phyloP scores from a whole-genome alignment of 2,797 vertebrate species.

The Diceros bicornis region DNA sequence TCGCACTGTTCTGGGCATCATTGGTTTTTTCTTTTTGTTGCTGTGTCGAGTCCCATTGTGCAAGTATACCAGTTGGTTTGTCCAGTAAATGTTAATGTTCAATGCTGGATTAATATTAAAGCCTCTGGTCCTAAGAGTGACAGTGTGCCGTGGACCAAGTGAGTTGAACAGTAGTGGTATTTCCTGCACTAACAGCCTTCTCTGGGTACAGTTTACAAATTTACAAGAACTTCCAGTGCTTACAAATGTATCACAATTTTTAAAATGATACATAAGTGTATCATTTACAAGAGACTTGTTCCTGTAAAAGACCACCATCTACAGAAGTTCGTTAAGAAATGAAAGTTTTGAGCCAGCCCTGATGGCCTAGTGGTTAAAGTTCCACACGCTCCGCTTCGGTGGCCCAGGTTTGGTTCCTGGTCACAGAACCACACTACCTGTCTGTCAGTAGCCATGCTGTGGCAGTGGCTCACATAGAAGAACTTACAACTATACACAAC shows the following conservation, averaged over 20 bases:
- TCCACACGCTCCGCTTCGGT: too few relatives aligned
- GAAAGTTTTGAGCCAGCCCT: neutral
- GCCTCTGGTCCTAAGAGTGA: neutral
- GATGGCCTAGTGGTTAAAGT: too few relatives aligned
- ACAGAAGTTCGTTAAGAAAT: neutral
- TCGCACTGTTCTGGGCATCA: too few relatives aligned
- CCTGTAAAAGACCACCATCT: neutral
- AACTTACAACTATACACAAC: too few relatives aligned
- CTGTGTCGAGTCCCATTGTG: fast-evolving
- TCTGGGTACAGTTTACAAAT: neutral
- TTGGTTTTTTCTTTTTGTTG: neutral
- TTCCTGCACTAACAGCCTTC: neutral
- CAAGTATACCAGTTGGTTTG: neutral
- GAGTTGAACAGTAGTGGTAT: too few relatives aligned
- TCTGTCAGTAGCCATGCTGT: too few relatives aligned
- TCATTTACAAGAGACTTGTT: neutral
- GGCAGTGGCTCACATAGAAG: too few relatives aligned
- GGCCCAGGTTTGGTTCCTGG: too few relatives aligned
- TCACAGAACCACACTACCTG: too few relatives aligned
- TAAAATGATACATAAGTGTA: neutral
- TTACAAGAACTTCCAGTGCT: neutral
- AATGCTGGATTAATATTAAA: neutral
- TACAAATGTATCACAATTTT: neutral
- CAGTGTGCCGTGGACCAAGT: neutral
- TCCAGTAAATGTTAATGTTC: neutral